Conservation (phyloP, 2,888 invertebrate species). For the Entomobrya proxima region DNA sequence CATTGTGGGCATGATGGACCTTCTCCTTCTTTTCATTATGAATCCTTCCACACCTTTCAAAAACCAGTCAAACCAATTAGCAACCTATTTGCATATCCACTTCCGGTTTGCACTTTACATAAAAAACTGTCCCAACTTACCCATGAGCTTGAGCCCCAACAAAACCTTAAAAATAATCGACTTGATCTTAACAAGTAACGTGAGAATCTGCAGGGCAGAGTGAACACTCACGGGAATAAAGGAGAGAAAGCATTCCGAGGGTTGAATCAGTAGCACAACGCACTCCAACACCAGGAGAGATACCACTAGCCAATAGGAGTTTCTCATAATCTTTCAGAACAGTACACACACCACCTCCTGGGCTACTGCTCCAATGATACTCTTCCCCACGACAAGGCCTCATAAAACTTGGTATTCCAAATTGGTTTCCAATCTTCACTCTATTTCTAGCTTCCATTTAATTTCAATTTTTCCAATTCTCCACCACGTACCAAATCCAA, state of each 20-base stretch:
- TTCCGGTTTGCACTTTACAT: not conserved
- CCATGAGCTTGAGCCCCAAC: constrained; percentile 69
- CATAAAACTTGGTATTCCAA: not conserved
- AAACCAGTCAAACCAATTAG: not conserved
- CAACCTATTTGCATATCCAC: not conserved
- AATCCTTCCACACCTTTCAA: constrained; percentile 55
- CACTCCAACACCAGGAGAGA: constrained; percentile 69
- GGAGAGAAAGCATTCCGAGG: constrained; percentile 64
- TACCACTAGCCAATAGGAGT: constrained; percentile 55
- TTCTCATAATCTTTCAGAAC: constrained; percentile 65
- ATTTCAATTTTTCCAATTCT: not conserved
- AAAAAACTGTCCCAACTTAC: constrained; percentile 55
- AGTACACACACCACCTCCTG: not conserved
- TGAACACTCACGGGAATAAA: constrained; percentile 70
- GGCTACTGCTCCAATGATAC: constrained; percentile 8
- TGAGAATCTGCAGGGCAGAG: constrained; percentile 71
- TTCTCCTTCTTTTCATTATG: constrained; percentile 53
- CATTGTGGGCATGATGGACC: constrained; percentile 23
- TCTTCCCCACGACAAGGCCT: not conserved
- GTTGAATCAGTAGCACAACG: constrained; percentile 59
- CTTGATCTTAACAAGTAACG: constrained; percentile 72
- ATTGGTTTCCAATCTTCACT: constrained; percentile 22
- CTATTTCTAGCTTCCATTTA: constrained; percentile 58
- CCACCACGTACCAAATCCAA: no score
- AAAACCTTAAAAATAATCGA: constrained; percentile 72